Evolutionary conservation across 2,888 invertebrate genomes (phyloP).

Genomic region (Trachelus stipa): DNA sequence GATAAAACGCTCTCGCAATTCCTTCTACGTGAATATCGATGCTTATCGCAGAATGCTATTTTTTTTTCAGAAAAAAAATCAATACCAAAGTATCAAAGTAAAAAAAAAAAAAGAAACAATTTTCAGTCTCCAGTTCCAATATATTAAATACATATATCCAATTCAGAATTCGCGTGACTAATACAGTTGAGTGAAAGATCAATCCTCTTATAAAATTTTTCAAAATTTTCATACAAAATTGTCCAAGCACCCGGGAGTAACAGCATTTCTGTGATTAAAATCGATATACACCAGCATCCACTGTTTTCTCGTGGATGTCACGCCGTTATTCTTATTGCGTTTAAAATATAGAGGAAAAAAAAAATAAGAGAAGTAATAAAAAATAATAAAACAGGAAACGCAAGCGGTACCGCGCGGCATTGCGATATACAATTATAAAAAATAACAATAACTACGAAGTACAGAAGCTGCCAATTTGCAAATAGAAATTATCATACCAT

Average conservation of each 20-base stretch:
- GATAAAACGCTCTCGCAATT: conserved; percentile 4
- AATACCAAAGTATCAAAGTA: conserved; percentile 1
- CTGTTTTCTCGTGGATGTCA: not conserved
- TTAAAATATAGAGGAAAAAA: not conserved
- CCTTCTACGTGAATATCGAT: not conserved
- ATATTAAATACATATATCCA: not conserved
- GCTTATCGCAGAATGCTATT: conserved; percentile 20
- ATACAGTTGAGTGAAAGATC: conserved; percentile 16
- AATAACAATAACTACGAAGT: conserved; percentile 57
- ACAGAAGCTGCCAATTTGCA: conserved; percentile 63
- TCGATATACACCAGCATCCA: not conserved
- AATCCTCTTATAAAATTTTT: conserved; percentile 6
- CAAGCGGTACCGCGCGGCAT: not conserved
- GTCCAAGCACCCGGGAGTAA: not conserved
- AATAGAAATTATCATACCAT: conserved; percentile 43
- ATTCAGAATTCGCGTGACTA: not conserved
- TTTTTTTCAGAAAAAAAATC: conserved; percentile 20
- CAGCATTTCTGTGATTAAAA: conserved; percentile 32
- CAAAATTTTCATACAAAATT: not conserved
- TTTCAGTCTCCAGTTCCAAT: conserved; percentile 3
- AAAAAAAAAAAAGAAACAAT: conserved; percentile 1
- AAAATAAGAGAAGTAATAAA: not conserved
- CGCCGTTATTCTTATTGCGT: not conserved
- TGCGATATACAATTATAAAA: conserved; percentile 26
- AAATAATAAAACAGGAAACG: not conserved